phyloP scores from a whole-genome alignment of 2,888 invertebrate genomes.

The Caenorhabditis sp. region DNA sequence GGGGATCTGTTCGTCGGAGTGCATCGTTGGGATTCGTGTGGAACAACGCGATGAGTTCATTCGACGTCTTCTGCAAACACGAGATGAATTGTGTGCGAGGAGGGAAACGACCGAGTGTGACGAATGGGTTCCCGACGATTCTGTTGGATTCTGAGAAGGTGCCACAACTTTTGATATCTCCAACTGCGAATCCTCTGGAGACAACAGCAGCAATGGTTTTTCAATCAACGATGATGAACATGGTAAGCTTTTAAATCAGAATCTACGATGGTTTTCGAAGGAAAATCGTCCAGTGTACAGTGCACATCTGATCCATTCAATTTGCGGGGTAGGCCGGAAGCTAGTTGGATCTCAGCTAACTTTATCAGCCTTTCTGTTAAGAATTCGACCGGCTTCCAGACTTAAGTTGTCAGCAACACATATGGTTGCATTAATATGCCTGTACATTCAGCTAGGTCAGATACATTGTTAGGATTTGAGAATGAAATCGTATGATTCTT shows the following conservation, averaged over 20 bases:
- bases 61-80: slow-evolving; percentile 60
- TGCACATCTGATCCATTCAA: too few species aligned
- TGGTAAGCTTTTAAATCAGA: slow-evolving; percentile 21
- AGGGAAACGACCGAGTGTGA: slow-evolving; percentile 55
- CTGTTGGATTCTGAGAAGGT: slow-evolving; percentile 25
- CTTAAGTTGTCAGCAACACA: too few species aligned
- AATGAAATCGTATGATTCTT: too few species aligned
- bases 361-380: too few species aligned
- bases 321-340: too few species aligned
- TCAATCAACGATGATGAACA: slow-evolving; percentile 44
- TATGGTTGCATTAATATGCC: too few species aligned
- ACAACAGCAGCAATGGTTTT: slow-evolving; percentile 43
- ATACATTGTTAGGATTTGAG: too few species aligned
- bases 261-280: neutral
- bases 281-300: neutral
- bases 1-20: slow-evolving; percentile 68
- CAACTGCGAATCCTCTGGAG: slow-evolving; percentile 36
- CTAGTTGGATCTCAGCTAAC: too few species aligned
- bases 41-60: slow-evolving; percentile 73
- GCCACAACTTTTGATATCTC: slow-evolving; percentile 44
- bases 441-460: too few species aligned
- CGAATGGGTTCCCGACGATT: slow-evolving; percentile 51
- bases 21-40: slow-evolving; percentile 69
- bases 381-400: too few species aligned
- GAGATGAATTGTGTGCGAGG: slow-evolving; percentile 55